phyloP scores from a whole-genome alignment of 1,140 invertebrate genomes.

The Mactra quadrangularis region DNA sequence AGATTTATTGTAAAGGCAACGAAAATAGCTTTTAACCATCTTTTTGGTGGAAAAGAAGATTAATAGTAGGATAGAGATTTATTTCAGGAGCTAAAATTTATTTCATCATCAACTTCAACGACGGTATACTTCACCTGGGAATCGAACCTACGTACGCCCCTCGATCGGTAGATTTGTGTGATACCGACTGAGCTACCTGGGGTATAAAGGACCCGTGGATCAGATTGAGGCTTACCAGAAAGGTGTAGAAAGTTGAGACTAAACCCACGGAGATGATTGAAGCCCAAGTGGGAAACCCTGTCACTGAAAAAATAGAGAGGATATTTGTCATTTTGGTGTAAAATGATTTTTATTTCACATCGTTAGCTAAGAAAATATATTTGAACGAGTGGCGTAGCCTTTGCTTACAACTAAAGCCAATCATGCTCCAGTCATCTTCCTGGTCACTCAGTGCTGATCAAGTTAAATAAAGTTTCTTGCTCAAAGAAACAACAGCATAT shows the following conservation, averaged over 20 bases:
- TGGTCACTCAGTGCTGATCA: background rate
- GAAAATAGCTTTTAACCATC: background rate
- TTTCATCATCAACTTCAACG: background rate
- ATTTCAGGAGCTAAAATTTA: background rate
- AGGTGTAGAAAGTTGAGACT: conserved; percentile 93
- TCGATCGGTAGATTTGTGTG: background rate
- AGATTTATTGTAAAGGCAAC: too few species aligned
- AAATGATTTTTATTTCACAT: background rate
- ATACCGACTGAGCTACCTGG: background rate
- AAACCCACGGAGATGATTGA: conserved; percentile 91
- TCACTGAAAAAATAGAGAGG: conserved; percentile 72
- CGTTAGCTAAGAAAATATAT: background rate
- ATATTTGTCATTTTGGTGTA: too few species aligned
- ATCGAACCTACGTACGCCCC: background rate
- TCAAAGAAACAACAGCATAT: too few species aligned
- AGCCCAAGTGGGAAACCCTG: conserved; percentile 77
- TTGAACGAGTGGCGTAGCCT: background rate
- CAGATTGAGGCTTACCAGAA: conserved; percentile 87
- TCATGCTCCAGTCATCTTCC: background rate
- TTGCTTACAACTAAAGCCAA: too few species aligned
- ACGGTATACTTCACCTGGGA: background rate
- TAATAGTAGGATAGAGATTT: background rate
- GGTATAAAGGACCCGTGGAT: background rate
- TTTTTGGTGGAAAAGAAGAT: background rate
- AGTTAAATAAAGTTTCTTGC: background rate